Evolutionary conservation across 2,113 vertebrate genomes (phyloP), one percentile per base, ranked within the genome.

Genomic region (Oreochromis spilurus): DNA sequence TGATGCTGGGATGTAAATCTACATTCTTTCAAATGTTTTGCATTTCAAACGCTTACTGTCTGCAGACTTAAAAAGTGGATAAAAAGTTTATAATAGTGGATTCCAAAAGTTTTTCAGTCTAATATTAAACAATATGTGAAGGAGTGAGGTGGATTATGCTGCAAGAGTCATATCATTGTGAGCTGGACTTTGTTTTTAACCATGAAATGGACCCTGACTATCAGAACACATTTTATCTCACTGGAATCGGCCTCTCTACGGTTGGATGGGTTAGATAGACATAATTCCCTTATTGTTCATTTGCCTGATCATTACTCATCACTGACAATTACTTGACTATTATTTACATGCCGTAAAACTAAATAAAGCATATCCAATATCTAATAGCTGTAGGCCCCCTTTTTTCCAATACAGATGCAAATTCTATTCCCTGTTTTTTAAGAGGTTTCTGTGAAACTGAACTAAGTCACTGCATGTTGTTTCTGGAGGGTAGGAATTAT

Each of bases 1-100:
- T 87, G 87, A 90, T 83, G 62, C n/a, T 62, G 24, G 26, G 21
- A 81, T 78, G 75, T 75, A 72, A 84, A 87, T 82, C 40, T 14
- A 72, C 67, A 45, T 29, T 50, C 43, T 82, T 78, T 82, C 16
- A 81, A 38, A 60, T 53, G 55, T 79, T 82, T 78, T 83, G 7
- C 60, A 45, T 31, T 67, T 83, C 48, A 72, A 84, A 79, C 7
- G 11, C 6, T 36, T 13, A 52, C 26, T 21, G 43, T 50, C 24
- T 77, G 43, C 43, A 75, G 43, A 75, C 29, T 54, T 50, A 13
- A 58, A 70, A 84, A 29, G 45, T 55, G 5, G 11, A 24, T 86
- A 12, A 19, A 19, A 84, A 75, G 62, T 70, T 81, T 78, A n/a
- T 40, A 50, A 57, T 13, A 36, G 45, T 14, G 21, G 14, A 50